Conservation (phyloP, 2,888 invertebrate species). For the Ochlodes sylvanus region DNA sequence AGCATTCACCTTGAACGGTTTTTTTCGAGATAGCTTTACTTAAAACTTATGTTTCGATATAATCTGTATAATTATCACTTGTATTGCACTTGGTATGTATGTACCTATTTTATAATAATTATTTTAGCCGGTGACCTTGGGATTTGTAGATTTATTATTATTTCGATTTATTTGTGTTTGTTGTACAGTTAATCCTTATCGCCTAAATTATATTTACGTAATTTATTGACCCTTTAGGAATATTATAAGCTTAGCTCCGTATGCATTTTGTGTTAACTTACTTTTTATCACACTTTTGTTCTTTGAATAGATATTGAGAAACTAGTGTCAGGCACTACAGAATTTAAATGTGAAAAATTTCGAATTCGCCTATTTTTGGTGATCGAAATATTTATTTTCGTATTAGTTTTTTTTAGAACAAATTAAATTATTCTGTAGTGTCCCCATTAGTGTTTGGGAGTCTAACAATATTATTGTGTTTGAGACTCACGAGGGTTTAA, state of each 20-base stretch:
- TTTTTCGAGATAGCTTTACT: slow-evolving; percentile 76
- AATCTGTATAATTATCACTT: slow-evolving; percentile 43
- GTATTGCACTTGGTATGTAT: slow-evolving; percentile 45
- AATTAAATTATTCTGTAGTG: slow-evolving; percentile 28
- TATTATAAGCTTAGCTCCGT: slow-evolving; percentile 75
- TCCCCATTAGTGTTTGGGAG: slow-evolving; percentile 27
- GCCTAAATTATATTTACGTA: slow-evolving; percentile 84
- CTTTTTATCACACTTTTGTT: slow-evolving; percentile 74
- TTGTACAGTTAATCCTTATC: slow-evolving; percentile 76
- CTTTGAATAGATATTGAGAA: slow-evolving; percentile 48
- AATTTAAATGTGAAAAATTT: slow-evolving; percentile 10
- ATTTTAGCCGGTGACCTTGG: slow-evolving; percentile 44
- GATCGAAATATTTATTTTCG: slow-evolving; percentile 19
- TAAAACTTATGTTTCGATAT: slow-evolving; percentile 66
- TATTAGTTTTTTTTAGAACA: slow-evolving; percentile 30
- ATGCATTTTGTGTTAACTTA: slow-evolving; percentile 79
- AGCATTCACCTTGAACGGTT: neutral
- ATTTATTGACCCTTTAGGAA: slow-evolving; percentile 74
- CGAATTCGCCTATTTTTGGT: slow-evolving; percentile 5
- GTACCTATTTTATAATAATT: slow-evolving; percentile 40
- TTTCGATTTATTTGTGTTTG: slow-evolving; percentile 49
- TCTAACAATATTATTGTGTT: slow-evolving; percentile 63
- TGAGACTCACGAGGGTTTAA: slow-evolving; percentile 78
- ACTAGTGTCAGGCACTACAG: slow-evolving; percentile 29
- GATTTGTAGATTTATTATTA: slow-evolving; percentile 36